Base-by-base conservation (phyloP, 1,140 invertebrate species). In the Ptiloglossa arizonensis region DNA sequence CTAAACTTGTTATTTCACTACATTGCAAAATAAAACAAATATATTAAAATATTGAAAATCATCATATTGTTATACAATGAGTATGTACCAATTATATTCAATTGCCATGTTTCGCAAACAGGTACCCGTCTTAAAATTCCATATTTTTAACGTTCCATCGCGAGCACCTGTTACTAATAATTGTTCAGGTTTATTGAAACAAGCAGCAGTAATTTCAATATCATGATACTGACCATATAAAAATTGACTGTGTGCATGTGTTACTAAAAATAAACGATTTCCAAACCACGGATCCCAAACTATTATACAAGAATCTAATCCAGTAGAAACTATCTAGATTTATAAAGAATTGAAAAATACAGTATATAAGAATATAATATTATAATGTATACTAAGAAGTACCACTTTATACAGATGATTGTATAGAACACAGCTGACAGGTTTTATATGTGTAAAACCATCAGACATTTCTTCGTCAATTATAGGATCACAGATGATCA, bases 121-220 rank as follows among this genome's bases (percentile, higher is more conserved):
- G 0, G 93, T 93, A 0, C 96, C 95, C 32, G 95, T 95, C 86
- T 96, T 96, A 82, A 96, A 97, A 88, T 96, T 96, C 96, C 96
- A 97, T 9, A 96, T 94, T 93, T 95, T 95, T 1, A 96, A 88
- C 3, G 94, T 93, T 41, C 95, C 95, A 88, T 96, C 94, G 57
- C 94, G 93, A 1, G 95, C 96, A 0, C 95, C 96, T 0, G 96
- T 96, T 0, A 96, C 86, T 5, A 97, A 91, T 57, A 95, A 92
- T 83, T 96, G 95, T 67, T 94, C 91, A 1, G 94, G 93, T 1
- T 94, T 94, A 91, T 97, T 95, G 89, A 97, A 97, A 81, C 94
- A 94, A 11, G 95, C 96, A 0, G 95, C 95, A 0, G 96, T 96
- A 38, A 97, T 96, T 91, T 96, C 96, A 44, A 97, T 93, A 2